These are phyloP conservation scores for Drosophila putrida DNA, from an alignment of 2,888 invertebrate genomes.

Conservation along the genomic window DNA sequence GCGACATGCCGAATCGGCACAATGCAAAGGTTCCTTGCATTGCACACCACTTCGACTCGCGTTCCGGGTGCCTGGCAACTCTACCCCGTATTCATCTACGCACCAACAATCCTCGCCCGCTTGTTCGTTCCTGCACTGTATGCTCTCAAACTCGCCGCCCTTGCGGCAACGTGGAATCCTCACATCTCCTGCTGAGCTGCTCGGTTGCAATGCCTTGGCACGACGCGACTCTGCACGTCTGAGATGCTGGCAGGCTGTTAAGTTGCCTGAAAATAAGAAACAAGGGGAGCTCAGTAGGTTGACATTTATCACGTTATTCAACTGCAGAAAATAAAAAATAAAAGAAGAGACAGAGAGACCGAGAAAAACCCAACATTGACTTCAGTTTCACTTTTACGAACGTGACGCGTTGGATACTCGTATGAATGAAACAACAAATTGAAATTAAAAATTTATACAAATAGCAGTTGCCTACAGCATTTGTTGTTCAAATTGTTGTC, in stretches of 20 bases:
- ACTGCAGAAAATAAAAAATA: constrained; percentile 29
- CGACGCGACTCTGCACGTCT: constrained; percentile 88
- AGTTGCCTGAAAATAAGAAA: constrained; percentile 67
- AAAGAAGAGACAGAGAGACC: constrained; percentile 1
- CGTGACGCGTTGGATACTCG: constrained; percentile 62
- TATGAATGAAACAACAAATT: constrained; percentile 52
- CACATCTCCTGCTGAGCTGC: constrained; percentile 74
- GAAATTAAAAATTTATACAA: constrained; percentile 55
- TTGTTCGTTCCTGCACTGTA: constrained; percentile 91
- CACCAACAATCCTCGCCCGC: constrained; percentile 92
- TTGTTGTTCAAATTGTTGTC: constrained; percentile 30
- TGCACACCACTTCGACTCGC: constrained; percentile 71
- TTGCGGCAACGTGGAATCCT: constrained; percentile 91
- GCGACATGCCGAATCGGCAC: constrained; percentile 92
- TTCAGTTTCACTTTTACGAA: constrained; percentile 78
- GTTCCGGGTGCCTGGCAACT: constrained; percentile 90
- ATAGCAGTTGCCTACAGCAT: constrained; percentile 49
- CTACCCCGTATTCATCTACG: constrained; percentile 92
- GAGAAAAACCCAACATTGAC: constrained; percentile 30
- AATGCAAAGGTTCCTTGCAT: constrained; percentile 87
- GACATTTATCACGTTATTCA: constrained; percentile 76
- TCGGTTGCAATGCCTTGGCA: constrained; percentile 86
- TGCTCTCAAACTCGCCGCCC: constrained; percentile 90
- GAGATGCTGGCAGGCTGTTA: constrained; percentile 89
- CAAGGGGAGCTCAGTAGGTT: constrained; percentile 10